Percentiles rank a stretch among this genome's conserved stretches.
These are phyloP conservation scores for Halocynthia roretzi DNA, from an alignment of 23 tunicate genomes.

Conservation along the genomic window DNA sequence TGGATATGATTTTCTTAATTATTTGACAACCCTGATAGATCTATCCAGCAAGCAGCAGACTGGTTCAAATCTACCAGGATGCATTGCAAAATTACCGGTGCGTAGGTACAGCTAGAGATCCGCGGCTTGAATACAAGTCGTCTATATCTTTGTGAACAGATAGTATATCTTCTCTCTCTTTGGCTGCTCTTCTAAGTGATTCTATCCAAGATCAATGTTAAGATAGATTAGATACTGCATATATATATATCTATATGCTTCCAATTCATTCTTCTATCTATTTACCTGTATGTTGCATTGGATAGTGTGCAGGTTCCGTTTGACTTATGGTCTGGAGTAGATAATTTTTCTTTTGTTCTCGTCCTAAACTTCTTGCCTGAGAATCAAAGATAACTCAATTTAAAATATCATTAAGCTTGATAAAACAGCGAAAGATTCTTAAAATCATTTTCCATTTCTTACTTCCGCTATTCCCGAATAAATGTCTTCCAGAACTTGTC, in stretches of 20 bases:
- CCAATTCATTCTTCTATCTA: background rate
- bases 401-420: background rate
- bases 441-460: background rate
- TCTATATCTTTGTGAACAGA: slow-evolving; percentile 45
- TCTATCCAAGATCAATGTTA: too few species aligned
- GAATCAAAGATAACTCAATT: background rate
- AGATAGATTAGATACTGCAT: background rate
- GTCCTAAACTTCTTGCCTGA: slow-evolving; percentile 4
- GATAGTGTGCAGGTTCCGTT: background rate
- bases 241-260: background rate
- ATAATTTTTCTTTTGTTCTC: background rate
- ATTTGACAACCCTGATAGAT: slow-evolving; percentile 7
- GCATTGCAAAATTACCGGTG: background rate
- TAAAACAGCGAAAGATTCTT: background rate
- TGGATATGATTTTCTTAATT: background rate
- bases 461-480: slow-evolving; percentile 27
- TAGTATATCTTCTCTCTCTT: background rate
- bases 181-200: too few species aligned
- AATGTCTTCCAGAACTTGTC: slow-evolving; percentile 23
- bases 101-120: background rate
- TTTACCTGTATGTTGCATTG: background rate
- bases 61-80: too few species aligned
- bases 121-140: slow-evolving; percentile 46
- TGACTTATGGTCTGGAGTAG: background rate
- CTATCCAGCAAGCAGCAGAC: background rate